A percentile compares a stretch with the other conserved stretches of the same genome.
Evolutionary conservation across 1,140 invertebrate species (phyloP).

Genomic region (Euschistus heros): DNA sequence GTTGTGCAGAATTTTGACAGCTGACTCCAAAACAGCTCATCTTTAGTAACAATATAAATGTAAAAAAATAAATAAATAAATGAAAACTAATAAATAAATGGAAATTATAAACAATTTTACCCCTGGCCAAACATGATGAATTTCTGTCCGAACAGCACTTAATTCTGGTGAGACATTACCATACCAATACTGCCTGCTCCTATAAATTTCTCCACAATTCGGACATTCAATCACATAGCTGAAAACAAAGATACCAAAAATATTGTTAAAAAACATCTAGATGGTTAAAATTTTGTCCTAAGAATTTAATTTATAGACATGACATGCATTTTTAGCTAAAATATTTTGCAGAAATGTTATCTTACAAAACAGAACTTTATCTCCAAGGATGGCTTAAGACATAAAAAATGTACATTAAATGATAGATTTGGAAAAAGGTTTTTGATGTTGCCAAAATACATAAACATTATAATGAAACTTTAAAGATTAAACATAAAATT

Average conservation of each 20-base stretch:
- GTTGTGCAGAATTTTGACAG: slow-evolving; percentile 59
- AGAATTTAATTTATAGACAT: no score
- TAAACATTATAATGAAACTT: no score
- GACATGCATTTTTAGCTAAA: no score
- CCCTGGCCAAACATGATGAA: slow-evolving; percentile 69
- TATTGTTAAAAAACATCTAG: not conserved
- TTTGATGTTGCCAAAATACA: no score
- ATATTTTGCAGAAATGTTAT: no score
- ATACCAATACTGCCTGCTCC: slow-evolving; percentile 74
- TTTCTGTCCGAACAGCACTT: slow-evolving; percentile 52
- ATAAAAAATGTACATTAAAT: no score
- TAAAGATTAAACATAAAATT: no score
- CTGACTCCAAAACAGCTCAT: slow-evolving; percentile 25
- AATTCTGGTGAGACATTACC: slow-evolving; percentile 69
- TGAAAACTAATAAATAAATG: slow-evolving; percentile 9
- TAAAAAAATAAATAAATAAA: slow-evolving; percentile 7
- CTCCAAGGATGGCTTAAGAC: no score
- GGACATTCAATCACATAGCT: slow-evolving; percentile 66
- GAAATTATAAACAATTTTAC: slow-evolving; percentile 34
- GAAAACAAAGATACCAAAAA: slow-evolving; percentile 23
- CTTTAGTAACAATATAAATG: slow-evolving; percentile 16
- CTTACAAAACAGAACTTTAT: no score
- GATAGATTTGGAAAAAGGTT: no score
- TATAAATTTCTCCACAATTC: slow-evolving; percentile 70
- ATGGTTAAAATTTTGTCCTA: no score